Conservation (phyloP, 2,113 vertebrate genomes). For the Rhea americana region DNA sequence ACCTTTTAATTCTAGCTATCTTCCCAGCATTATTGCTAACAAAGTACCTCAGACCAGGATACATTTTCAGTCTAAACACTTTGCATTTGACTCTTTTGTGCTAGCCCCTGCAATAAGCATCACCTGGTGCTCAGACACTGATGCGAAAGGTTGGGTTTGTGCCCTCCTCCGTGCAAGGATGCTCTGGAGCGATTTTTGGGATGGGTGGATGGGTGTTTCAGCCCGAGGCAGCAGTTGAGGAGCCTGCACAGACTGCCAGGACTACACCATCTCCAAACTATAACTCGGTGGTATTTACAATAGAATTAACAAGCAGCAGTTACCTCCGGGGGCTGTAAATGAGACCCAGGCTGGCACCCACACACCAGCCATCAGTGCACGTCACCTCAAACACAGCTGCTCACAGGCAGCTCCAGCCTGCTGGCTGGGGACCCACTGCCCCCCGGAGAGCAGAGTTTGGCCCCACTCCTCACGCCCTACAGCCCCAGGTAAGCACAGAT, state of each 20-base stretch:
- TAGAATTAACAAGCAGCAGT: background rate
- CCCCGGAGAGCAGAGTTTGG: background rate
- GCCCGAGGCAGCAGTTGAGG: background rate
- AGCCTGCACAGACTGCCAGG: background rate
- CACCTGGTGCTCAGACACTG: background rate
- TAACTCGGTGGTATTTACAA: background rate
- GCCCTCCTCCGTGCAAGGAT: background rate
- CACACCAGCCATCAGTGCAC: rapidly evolving
- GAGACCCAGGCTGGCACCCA: background rate
- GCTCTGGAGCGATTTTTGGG: too few relatives aligned
- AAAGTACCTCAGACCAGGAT: background rate
- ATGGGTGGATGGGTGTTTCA: background rate
- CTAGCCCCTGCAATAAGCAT: background rate
- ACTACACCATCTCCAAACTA: background rate
- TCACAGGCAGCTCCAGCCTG: background rate
- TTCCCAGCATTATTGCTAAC: background rate
- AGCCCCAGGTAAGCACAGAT: background rate
- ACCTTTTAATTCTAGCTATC: background rate
- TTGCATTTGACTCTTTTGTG: background rate
- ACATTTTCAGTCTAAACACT: background rate
- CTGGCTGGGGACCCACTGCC: background rate
- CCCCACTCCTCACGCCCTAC: background rate
- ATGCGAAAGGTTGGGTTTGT: too few relatives aligned
- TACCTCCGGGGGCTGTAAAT: background rate
- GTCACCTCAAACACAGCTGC: background rate